Conservation (phyloP, 2,888 invertebrate genomes). For the Schrankia costaestrigalis region DNA sequence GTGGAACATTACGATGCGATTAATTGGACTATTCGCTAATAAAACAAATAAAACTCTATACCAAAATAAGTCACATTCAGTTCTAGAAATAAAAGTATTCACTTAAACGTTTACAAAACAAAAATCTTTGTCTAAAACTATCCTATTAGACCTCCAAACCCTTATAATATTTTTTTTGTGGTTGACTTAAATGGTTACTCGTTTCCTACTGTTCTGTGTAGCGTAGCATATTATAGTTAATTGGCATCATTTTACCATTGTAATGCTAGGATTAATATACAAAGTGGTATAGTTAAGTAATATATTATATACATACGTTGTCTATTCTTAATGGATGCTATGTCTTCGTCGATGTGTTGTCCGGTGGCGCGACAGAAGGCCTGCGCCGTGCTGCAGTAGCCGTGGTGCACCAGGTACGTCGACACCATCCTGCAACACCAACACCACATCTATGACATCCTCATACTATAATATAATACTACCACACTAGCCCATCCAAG, state of each 20-base stretch:
- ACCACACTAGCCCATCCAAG: no score
- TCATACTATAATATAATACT: no score
- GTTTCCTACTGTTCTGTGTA: not conserved
- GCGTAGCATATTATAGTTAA: no score
- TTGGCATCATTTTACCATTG: not conserved
- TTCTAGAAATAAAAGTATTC: not conserved
- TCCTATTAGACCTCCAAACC: no score
- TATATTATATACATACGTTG: conserved; percentile 87
- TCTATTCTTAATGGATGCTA: conserved; percentile 96
- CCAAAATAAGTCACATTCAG: not conserved
- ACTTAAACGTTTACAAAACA: no score
- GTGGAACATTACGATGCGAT: not conserved
- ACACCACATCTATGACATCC: no score
- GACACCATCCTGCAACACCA: conserved; percentile 90
- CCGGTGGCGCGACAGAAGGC: conserved; percentile 95
- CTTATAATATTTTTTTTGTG: no score
- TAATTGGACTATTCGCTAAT: not conserved
- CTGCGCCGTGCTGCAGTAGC: conserved; percentile 97
- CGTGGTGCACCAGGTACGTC: conserved; percentile 98
- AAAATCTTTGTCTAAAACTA: no score
- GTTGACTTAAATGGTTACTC: not conserved
- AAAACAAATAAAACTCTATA: not conserved
- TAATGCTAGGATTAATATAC: not conserved
- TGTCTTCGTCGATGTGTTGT: conserved; percentile 94
- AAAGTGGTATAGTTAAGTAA: no score